Evolutionary conservation across 2,797 vertebrate species (phyloP).

Genomic region (Miopithecus talapoin): DNA sequence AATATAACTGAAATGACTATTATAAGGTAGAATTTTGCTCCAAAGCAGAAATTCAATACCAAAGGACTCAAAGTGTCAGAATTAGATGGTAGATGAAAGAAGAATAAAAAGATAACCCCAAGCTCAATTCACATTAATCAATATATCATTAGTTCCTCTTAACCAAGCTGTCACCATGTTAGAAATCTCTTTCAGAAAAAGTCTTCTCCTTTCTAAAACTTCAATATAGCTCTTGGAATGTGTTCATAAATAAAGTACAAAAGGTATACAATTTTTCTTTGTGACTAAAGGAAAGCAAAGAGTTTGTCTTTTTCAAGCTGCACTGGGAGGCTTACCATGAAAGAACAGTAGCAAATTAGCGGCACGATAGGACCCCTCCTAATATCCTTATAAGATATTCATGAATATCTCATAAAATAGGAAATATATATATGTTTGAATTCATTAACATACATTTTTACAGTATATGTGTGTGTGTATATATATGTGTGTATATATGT

Average conservation of each 20-base stretch:
- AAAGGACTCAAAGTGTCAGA: conserved; percentile 50
- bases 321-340: neutral
- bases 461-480: neutral
- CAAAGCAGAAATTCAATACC: conserved; percentile 50
- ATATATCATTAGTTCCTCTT: conserved; percentile 49
- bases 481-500: neutral
- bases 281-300: neutral
- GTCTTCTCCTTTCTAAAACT: neutral
- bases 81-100: neutral
- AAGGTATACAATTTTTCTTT: neutral
- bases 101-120: neutral
- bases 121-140: conserved; percentile 45
- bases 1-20: conserved; percentile 38
- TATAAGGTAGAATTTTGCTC: neutral
- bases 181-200: neutral
- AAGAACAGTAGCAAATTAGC: neutral
- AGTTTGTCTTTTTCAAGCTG: neutral
- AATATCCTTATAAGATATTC: neutral
- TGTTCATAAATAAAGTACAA: neutral
- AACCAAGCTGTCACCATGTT: conserved; percentile 31
- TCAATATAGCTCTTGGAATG: neutral
- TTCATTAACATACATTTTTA: neutral
- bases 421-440: neutral
- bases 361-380: neutral
- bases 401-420: neutral